Percentiles rank a stretch among this genome's conserved stretches.
phyloP scores from a whole-genome alignment of 2,888 invertebrate species.

The Coecobrya sp. region DNA sequence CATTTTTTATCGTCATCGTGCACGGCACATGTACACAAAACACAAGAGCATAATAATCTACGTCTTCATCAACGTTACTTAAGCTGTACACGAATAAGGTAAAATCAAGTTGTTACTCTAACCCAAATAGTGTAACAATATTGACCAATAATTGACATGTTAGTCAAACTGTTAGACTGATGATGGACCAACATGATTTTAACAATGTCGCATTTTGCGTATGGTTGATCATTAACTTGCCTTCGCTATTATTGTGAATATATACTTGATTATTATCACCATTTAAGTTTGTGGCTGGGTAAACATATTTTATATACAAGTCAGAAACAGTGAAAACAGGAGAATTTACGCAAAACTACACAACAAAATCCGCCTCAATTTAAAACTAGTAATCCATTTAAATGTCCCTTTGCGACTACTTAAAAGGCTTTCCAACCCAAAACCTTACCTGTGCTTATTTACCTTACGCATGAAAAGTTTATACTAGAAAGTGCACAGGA shows the following conservation, averaged over 20 bases:
- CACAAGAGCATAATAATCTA: neutral
- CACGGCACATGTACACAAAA: neutral
- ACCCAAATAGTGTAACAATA: conserved; percentile 34
- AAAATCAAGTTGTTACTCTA: conserved; percentile 61
- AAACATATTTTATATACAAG: neutral
- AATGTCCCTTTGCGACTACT: conserved; percentile 43
- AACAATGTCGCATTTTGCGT: neutral
- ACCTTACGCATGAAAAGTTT: neutral
- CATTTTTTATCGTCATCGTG: conserved; percentile 35
- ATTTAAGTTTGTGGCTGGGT: neutral
- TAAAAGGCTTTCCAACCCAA: neutral
- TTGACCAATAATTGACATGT: conserved; percentile 66
- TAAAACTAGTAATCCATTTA: conserved; percentile 52
- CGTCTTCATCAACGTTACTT: conserved; percentile 49
- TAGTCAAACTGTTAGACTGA: conserved; percentile 37
- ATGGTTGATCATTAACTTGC: neutral
- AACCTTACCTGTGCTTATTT: neutral
- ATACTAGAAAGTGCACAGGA: neutral
- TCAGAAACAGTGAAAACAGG: neutral
- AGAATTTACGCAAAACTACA: neutral
- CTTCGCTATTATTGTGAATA: no score
- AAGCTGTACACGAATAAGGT: conserved; percentile 66
- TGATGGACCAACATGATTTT: neutral
- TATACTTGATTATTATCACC: neutral
- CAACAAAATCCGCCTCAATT: neutral